These are phyloP conservation scores for Aleiodes leptofemur DNA, from an alignment of 2,888 invertebrate genomes.

Conservation along the genomic window DNA sequence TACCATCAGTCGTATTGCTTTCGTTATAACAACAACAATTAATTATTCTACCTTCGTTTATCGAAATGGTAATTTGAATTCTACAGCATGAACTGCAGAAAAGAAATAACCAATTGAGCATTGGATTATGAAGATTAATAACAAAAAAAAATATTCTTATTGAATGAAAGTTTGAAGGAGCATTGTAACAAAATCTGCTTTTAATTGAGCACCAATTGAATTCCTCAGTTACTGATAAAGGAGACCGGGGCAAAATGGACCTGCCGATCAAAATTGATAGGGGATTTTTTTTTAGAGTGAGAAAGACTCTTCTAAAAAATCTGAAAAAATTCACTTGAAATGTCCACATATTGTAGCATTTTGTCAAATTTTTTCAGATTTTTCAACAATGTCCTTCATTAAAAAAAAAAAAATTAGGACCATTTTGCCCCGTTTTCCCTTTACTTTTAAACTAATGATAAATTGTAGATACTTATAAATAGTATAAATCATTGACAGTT, in stretches of 20 bases:
- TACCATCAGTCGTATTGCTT: slow-evolving; percentile 28
- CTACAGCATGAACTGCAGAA: slow-evolving; percentile 1
- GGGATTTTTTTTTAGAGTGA: too few relatives aligned
- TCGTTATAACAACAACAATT: slow-evolving; percentile 24
- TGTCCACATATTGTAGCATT: too few relatives aligned
- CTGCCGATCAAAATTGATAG: too few relatives aligned
- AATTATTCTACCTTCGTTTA: background rate
- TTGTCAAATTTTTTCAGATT: too few relatives aligned
- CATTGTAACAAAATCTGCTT: background rate
- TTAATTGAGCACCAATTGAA: slow-evolving; percentile 21
- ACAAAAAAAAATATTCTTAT: background rate
- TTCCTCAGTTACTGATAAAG: background rate
- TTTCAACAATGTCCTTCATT: too few relatives aligned
- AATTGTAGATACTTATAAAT: background rate
- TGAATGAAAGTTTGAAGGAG: background rate
- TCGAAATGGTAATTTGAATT: slow-evolving; percentile 4
- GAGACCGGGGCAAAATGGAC: too few relatives aligned
- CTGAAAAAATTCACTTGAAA: too few relatives aligned
- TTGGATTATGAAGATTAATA: background rate
- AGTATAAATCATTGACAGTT: slow-evolving; percentile 4
- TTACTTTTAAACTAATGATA: background rate
- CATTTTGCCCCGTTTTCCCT: too few relatives aligned
- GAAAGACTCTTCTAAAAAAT: too few relatives aligned
- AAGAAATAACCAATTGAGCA: slow-evolving; percentile 4
- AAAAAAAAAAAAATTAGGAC: too few relatives aligned